Percentiles rank a stretch among this genome's conserved stretches.
Evolutionary conservation across 2,888 invertebrate genomes (phyloP).

Genomic region (Scaptomyza caliginosa): DNA sequence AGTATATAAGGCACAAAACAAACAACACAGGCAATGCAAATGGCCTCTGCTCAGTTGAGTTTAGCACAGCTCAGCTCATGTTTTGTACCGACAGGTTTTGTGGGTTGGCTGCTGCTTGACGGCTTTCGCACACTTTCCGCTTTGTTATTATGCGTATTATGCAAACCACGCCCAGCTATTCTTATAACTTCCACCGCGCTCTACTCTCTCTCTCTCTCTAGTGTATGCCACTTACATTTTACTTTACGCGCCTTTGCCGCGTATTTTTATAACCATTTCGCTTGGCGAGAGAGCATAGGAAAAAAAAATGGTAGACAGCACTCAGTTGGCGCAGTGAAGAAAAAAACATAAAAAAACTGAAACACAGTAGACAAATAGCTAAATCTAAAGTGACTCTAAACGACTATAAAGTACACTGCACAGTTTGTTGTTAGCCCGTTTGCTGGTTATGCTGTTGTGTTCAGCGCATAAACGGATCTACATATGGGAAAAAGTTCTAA

Average conservation of each 20-base stretch:
- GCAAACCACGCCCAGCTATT: slow-evolving; percentile 51
- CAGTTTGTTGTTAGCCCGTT: slow-evolving; percentile 1
- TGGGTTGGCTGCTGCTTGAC: slow-evolving; percentile 46
- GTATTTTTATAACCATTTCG: slow-evolving; percentile 62
- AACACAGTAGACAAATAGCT: not conserved
- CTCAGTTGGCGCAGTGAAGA: slow-evolving; percentile 24
- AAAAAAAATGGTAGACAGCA: slow-evolving; percentile 37
- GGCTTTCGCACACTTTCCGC: slow-evolving; percentile 71
- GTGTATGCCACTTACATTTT: slow-evolving; percentile 73
- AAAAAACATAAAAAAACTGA: not conserved
- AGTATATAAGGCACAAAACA: slow-evolving; percentile 61
- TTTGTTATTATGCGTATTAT: slow-evolving; percentile 79
- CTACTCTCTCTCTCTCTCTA: not conserved
- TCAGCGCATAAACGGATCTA: not conserved
- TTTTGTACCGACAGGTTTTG: not conserved
- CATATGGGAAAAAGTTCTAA: not conserved
- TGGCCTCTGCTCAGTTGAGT: slow-evolving; percentile 29
- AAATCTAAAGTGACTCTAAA: not conserved
- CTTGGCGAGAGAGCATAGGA: slow-evolving; percentile 29
- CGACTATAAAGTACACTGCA: slow-evolving; percentile 38
- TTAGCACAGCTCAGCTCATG: slow-evolving; percentile 17
- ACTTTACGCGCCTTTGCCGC: slow-evolving; percentile 72
- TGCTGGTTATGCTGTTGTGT: not conserved
- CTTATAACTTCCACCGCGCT: slow-evolving; percentile 1
- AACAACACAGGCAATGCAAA: slow-evolving; percentile 59